Evolutionary conservation across 1,140 invertebrate species (phyloP), one percentile per base, ranked within the genome.

Genomic region (Lasaia peninsularis): DNA sequence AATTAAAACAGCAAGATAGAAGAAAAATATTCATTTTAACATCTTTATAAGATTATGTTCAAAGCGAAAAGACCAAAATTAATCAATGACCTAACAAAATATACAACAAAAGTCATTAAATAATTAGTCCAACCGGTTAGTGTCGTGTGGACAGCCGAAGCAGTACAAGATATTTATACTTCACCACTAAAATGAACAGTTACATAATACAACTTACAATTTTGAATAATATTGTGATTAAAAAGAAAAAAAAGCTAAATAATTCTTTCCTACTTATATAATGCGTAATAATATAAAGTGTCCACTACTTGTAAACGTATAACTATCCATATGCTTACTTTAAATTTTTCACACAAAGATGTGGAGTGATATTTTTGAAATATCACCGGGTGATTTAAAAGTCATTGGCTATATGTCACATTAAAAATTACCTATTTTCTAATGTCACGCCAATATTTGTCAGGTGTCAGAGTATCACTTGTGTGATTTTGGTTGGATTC

Each of bases 71-170:
- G 81, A 86, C 73, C 75, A 82, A 86, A 87, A 88, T 86, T 88
- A 88, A 88, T 88, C 75, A 88, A 88, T 88, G 85, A 88, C 85
- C 83, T 85, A 88, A 88, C 85, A 88, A 88, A 88, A 88, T 88
- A 88, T 88, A 88, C 85, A 88, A 88, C 85, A 88, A 88, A 86
- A 88, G 85, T 88, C 85, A 88, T 88, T 80, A 86, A 88, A 85
- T 86, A 86, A 88, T 84, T 79, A 80, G 80, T 85, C 80, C 75
- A 81, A 80, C 71, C 73, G 78, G 75, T 83, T 79, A 76, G 75
- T 78, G 67, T 73, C 73, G 61, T 67, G 75, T 67, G 73, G 70
- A 73, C 79, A 71, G 73, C 65, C 68, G 70, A 76, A 79, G 72
- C 73, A 44, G 72, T 77, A 73, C 73, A 72, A 62, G 65, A 62